A percentile compares a stretch with the other conserved stretches of the same genome.
Conservation (phyloP, 2,888 invertebrate genomes). For the Sphecodes monilicornis region DNA sequence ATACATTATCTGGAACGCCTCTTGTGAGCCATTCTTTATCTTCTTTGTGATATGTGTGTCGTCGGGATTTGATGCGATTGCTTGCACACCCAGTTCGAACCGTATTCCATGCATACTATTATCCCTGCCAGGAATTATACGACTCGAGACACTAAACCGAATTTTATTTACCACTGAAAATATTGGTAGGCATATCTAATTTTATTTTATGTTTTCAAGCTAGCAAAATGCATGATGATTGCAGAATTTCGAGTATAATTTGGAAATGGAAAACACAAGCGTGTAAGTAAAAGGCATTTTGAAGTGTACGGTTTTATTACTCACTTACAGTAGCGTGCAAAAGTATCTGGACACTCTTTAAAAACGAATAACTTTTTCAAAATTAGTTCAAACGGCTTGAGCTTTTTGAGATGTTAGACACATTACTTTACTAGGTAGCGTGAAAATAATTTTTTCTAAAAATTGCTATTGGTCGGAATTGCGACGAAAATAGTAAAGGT, state of each 20-base stretch:
- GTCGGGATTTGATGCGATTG: neutral
- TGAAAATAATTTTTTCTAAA: no score
- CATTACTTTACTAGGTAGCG: no score
- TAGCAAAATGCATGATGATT: neutral
- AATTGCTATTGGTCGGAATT: no score
- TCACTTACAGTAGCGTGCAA: no score
- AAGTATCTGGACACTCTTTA: no score
- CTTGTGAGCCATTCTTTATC: conserved; percentile 13
- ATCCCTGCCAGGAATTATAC: neutral
- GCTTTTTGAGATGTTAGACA: no score
- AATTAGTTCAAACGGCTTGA: no score
- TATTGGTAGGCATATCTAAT: neutral
- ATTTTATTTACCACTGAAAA: neutral
- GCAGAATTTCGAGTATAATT: neutral
- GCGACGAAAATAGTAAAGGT: no score
- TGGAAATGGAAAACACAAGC: no score
- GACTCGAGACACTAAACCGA: neutral
- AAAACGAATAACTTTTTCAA: no score
- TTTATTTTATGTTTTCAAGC: neutral
- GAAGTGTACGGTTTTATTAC: no score
- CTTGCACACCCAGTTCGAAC: conserved; percentile 3
- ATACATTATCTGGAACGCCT: conserved; percentile 26
- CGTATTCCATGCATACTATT: conserved; percentile 4
- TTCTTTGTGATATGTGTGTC: conserved; percentile 16
- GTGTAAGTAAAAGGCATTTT: no score